These are phyloP conservation scores for Parnassius smintheus DNA, from an alignment of 2,888 invertebrate genomes.

Conservation along the genomic window DNA sequence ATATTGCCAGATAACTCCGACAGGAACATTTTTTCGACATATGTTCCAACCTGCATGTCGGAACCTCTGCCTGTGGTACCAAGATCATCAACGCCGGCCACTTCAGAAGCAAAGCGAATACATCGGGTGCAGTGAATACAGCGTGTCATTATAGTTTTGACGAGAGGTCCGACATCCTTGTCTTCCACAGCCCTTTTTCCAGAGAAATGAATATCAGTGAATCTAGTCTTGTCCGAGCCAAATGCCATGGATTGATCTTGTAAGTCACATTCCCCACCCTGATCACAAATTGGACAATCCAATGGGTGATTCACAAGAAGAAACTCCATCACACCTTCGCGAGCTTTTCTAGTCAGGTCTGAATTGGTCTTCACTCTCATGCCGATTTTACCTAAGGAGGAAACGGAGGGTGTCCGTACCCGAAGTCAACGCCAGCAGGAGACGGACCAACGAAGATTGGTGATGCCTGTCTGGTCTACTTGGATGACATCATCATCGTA, in stretches of 20 bases:
- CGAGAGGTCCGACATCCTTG: conserved; percentile 98
- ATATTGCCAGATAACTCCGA: conserved; percentile 99
- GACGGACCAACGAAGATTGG: no score
- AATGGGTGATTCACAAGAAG: conserved; percentile 98
- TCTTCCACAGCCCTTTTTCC: conserved; percentile 99
- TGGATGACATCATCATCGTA: no score
- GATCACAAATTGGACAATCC: conserved; percentile 99
- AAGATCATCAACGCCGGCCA: conserved; percentile 99
- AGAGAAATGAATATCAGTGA: conserved; percentile 93
- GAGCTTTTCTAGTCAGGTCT: conserved; percentile 89
- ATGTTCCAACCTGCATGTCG: conserved; percentile 99
- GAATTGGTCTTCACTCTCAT: conserved; percentile 99
- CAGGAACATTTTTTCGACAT: conserved; percentile 98
- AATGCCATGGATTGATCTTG: conserved; percentile 99
- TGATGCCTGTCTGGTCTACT: no score
- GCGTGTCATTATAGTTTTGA: conserved; percentile 99
- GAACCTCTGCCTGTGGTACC: conserved; percentile 96
- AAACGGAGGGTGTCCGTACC: no score
- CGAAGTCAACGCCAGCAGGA: no score
- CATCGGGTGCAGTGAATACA: conserved; percentile 99
- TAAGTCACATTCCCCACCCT: conserved; percentile 95
- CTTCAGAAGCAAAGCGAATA: conserved; percentile 98
- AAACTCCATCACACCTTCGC: conserved; percentile 98
- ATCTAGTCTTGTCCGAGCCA: conserved; percentile 96
- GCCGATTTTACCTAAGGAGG: no score